phyloP scores from a whole-genome alignment of 2,888 invertebrate species.

The Eristalis arbustorum region DNA sequence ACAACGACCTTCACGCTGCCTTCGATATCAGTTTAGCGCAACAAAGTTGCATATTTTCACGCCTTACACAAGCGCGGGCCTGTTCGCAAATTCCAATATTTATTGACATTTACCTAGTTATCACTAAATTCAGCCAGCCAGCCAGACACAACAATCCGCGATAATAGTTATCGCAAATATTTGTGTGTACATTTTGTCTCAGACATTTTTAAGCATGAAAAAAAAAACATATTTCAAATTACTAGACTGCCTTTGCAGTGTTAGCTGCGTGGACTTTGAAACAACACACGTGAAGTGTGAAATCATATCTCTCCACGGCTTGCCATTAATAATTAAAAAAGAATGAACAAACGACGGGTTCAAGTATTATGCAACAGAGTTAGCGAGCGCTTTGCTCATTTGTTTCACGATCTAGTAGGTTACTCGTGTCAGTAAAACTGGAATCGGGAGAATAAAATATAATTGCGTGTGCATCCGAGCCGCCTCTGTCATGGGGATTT shows the following conservation, averaged over 20 bases:
- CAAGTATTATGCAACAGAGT: not conserved
- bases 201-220: not conserved
- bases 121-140: constrained; percentile 2
- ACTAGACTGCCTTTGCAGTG: not conserved
- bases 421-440: not conserved
- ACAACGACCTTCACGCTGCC: not conserved
- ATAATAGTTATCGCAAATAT: constrained; percentile 37
- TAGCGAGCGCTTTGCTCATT: not conserved
- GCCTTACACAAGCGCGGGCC: not conserved
- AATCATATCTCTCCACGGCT: not conserved
- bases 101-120: constrained; percentile 3
- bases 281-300: not conserved
- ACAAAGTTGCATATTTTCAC: constrained; percentile 16
- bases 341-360: not conserved
- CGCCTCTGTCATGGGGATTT: not conserved
- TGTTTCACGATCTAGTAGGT: not conserved
- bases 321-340: not conserved
- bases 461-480: not conserved
- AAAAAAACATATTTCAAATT: not conserved
- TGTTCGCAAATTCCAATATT: constrained; percentile 3
- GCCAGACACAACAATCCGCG: constrained; percentile 56
- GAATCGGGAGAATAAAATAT: not conserved
- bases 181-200: not conserved
- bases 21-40: not conserved
- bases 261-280: constrained; percentile 12